Conservation (phyloP, 2,113 vertebrate species). For the Gobius niger region DNA sequence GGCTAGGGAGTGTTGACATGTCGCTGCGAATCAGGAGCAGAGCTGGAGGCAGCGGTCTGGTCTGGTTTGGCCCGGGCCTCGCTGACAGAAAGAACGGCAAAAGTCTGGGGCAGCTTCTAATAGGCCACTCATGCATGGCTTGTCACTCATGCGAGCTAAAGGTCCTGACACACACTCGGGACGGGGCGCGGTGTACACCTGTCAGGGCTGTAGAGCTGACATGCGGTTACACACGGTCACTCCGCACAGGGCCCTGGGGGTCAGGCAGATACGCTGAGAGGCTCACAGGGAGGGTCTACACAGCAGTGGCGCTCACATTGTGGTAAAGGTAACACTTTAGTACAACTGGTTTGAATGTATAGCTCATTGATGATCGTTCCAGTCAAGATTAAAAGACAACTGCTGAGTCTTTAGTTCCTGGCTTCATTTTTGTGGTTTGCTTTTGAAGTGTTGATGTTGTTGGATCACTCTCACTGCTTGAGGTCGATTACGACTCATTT, state of each 20-base stretch:
- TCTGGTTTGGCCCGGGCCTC: neutral
- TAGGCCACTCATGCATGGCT: constrained; percentile 40
- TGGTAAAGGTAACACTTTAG: no score
- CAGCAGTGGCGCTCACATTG: neutral
- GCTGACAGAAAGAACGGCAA: constrained; percentile 10
- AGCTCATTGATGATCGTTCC: no score
- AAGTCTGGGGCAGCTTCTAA: constrained; percentile 37
- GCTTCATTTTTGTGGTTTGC: no score
- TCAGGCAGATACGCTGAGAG: constrained; percentile 9
- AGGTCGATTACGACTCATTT: no score
- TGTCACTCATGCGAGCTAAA: constrained; percentile 49
- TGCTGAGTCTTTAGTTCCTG: no score
- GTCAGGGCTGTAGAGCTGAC: constrained; percentile 37
- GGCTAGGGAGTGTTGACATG: constrained; percentile 43
- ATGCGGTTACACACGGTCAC: constrained; percentile 17
- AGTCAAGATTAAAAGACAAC: no score
- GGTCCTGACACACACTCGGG: constrained; percentile 43
- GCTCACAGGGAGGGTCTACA: neutral
- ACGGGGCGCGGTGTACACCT: constrained; percentile 22
- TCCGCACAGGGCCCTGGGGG: neutral
- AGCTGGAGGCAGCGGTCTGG: constrained; percentile 27
- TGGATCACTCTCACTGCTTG: no score
- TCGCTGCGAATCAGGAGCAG: constrained; percentile 51
- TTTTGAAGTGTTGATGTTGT: no score
- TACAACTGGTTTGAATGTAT: no score